phyloP scores from a whole-genome alignment of 1,140 invertebrate genomes.

The Meloidogyne chitwoodi region DNA sequence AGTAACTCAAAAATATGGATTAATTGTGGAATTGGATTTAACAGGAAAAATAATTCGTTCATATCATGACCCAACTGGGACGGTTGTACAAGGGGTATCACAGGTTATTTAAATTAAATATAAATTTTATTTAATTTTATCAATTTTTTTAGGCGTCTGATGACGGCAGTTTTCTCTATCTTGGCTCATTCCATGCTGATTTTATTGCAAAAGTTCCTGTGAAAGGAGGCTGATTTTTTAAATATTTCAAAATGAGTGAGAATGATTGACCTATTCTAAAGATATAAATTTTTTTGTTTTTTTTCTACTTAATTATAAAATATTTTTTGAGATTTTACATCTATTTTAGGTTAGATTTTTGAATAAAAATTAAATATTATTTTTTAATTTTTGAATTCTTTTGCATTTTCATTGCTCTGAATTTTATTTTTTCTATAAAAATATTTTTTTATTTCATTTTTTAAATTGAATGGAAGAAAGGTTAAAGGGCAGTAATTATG shows the following conservation, averaged over 20 bases:
- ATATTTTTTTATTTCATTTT: too few species aligned
- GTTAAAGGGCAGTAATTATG: background rate
- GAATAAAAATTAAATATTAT: too few species aligned
- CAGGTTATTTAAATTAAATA: constrained; percentile 55
- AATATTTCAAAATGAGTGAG: too few species aligned
- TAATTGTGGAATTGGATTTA: constrained; percentile 60
- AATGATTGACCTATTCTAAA: background rate
- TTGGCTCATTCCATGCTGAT: constrained; percentile 51
- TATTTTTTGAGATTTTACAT: too few species aligned
- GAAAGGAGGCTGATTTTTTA: constrained; percentile 13
- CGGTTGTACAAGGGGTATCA: constrained; percentile 55
- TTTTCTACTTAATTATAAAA: too few species aligned
- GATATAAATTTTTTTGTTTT: background rate
- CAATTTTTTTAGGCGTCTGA: constrained; percentile 39
- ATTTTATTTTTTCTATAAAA: too few species aligned
- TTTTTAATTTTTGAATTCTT: too few species aligned
- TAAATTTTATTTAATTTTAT: background rate
- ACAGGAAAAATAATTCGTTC: constrained; percentile 60
- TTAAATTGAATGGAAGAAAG: too few species aligned
- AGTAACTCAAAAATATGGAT: constrained; percentile 59
- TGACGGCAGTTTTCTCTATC: constrained; percentile 34
- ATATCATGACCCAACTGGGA: constrained; percentile 61
- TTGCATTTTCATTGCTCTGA: too few species aligned
- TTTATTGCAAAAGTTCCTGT: constrained; percentile 50
- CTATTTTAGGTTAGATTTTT: too few species aligned